Evolutionary conservation across 2,797 vertebrate species (phyloP), one percentile per base, ranked within the genome.

Genomic region (Anguilla obscura): DNA sequence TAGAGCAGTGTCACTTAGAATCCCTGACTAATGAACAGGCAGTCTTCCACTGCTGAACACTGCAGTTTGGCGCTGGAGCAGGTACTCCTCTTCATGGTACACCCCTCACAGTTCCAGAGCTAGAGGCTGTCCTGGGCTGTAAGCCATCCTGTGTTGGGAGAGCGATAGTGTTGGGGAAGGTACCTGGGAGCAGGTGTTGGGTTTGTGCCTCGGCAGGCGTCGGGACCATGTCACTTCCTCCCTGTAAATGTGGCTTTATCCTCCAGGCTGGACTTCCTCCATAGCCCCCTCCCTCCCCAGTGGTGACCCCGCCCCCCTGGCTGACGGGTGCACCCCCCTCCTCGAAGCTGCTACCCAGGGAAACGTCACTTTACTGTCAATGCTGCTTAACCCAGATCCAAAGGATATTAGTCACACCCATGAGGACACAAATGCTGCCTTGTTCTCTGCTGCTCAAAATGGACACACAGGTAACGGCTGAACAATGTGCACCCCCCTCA

Each of bases 301-400:
- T 92, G 96, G 98, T 97, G 98, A 98, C 97, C 98, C 98, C 98
- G 98, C 97, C 96, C 96, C 98, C 98, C 98, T 99, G 98, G 98
- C 98, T 97, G 96, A 97, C 97, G 97, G 98, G 97, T 95, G 95
- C 97, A 97, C 97, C 97, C 97, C 98, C 96, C 97, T 98, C 97
- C 97, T 99, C 96, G 98, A 99, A 97, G 98, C 98, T 99, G 98
- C 98, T 98, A 97, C 98, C 98, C 98, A 99, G 98, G 98, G 98
- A 99, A 99, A 99, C 97, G 98, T 98, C 98, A 99, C 98, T 99
- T 99, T 99, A 99, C 97, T 99, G 97, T 99, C 98, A 97, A 98
- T 98, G 98, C 98, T 99, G 98, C 98, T 99, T 98, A 98, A 98
- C 97, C 98, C 97, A 97, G 97, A 98, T 97, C 97, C 96, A 96